Base-by-base conservation (phyloP, 2,888 invertebrate species). In the Monopis laevigella region DNA sequence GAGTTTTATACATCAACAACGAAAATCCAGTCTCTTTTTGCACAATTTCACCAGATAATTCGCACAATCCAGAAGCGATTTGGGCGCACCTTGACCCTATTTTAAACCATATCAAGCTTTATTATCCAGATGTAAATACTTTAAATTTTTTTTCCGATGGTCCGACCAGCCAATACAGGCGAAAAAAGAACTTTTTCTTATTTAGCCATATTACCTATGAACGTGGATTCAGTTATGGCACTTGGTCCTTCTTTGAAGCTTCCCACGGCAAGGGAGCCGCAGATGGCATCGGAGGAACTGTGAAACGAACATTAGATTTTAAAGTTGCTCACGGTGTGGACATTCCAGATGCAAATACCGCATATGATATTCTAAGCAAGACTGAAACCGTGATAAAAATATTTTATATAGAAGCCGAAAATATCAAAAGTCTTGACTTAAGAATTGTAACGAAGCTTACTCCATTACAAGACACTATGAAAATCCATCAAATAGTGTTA, bases 31-130 rank as follows among this genome's bases (percentile, higher is more conserved):
- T 41, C 10, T 45, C 46, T 12, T 49, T 48, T 8, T 45, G 45
- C 29, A 43, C 49, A 6, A 43, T 49, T 24, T 48, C 46, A 12
- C 40, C 46, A 7, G 17, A 44, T 8, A 46, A 46, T 34, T 13
- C 8, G 12, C 47, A 47, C 24, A 13, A 40, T 21, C 48, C 48
- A 12, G 46, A 46, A 16, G 43, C 46, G 6, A 50, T 50, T 19
- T 50, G 50, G 50, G 47, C 46, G 3, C 48, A 49, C 17, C 43
- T 48, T 3, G 40, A 48, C 14, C 48, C 48, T 6, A 24, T 49
- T 24, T 29, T 48, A 18, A 36, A 44, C 24, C 27, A 42, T 19
- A 40, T 48, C 10, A 46, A 45, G 39, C 39, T 8, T 40, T 16
- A 17, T 28, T 41, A 45, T 28, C 43, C 42, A 13, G 38, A 46